Evolutionary conservation across 2,113 vertebrate genomes (phyloP), one percentile per base, ranked within the genome.

Genomic region (Ceuthmochares aereus): DNA sequence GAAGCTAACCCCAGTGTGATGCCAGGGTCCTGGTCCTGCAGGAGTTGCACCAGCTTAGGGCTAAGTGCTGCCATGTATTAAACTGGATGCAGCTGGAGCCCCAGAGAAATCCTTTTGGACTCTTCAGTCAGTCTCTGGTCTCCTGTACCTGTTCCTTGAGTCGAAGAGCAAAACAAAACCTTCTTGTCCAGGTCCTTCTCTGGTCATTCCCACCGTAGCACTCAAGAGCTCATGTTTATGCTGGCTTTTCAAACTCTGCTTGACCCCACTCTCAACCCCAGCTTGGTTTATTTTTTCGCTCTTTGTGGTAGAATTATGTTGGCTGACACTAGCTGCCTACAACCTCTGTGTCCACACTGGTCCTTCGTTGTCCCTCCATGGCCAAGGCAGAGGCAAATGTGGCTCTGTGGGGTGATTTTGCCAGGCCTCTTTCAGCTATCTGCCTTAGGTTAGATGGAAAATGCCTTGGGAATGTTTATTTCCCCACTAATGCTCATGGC

Each of bases 51-150:
- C 19, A 58, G 47, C 47, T 13, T 23, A 19, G 42, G 43, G 36
- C 23, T 29, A 26, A 0, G 3, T 0, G 0, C 29, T 0, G 0
- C 40, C 55, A 32, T 0, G 0, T 54, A 36, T 66, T 18, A 34
- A 85, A 40, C n/a, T 11, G 37, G 37, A 9, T 22, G 45, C 60
- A 55, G 34, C 62, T 69, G 34, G 47, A 75, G 11, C 30, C 17
- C 17, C 75, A 42, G 26, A 47, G 26, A 68, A 74, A 56, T 43
- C 22, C 8, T 67, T 64, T 16, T 30, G 10, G 37, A 10, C 22
- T 42, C 34, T 32, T 27, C 23, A 43, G 26, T 56, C 36, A 47
- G 1, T 13, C 27, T 85, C 59, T 43, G 0, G 23, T 66, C 19
- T 83, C 20, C 34, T 66, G 3, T 18, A 0, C 15, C 63, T 12